Percentiles rank a stretch among this genome's conserved stretches.
Conservation (phyloP, 2,797 vertebrate genomes). For the Fringilla coelebs region DNA sequence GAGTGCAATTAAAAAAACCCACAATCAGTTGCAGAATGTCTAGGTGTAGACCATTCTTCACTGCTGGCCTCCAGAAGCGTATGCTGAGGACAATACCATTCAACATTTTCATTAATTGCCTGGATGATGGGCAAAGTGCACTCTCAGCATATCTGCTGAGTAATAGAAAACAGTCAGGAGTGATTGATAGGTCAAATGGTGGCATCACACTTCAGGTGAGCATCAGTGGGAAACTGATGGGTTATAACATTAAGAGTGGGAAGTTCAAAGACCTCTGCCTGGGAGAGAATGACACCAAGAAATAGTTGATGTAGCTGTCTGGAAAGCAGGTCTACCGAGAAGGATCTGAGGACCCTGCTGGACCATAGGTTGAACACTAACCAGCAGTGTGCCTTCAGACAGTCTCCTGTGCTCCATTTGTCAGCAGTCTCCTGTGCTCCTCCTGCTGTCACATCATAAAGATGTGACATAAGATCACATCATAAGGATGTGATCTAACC, state of each 20-base stretch:
- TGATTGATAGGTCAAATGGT: neutral
- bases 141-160: neutral
- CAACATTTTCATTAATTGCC: neutral
- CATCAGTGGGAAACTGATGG: neutral
- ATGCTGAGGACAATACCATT: neutral
- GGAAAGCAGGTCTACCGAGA: neutral
- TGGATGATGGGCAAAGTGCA: neutral
- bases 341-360: neutral
- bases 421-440: too few species aligned
- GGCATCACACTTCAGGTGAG: neutral
- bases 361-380: neutral
- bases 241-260: neutral
- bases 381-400: neutral
- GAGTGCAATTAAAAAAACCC: neutral
- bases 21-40: neutral
- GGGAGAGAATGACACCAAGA: neutral
- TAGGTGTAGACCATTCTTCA: neutral
- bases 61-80: neutral
- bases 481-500: neutral
- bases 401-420: neutral
- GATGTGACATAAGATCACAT: too few species aligned
- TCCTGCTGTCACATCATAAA: too few species aligned
- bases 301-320: neutral
- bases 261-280: neutral
- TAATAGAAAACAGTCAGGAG: neutral